phyloP scores from a whole-genome alignment of 2,113 vertebrate species.

The Dermatemys mawii region DNA sequence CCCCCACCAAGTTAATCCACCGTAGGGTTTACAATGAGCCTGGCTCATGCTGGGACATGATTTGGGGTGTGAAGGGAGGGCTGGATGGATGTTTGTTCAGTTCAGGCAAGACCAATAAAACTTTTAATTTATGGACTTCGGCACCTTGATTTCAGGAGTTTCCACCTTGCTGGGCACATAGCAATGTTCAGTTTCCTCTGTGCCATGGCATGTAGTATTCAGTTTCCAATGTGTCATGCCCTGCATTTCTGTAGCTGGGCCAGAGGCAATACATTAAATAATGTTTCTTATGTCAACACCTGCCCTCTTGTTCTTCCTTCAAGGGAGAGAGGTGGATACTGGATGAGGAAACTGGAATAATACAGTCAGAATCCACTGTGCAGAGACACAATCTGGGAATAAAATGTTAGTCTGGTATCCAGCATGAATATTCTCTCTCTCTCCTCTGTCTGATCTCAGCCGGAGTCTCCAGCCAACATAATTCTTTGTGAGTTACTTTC shows the following conservation, averaged over 20 bases:
- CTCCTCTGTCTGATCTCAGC: background rate
- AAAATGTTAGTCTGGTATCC: background rate
- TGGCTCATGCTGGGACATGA: accelerated
- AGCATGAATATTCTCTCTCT: conserved; percentile 20
- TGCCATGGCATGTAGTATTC: background rate
- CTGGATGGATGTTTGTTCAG: background rate
- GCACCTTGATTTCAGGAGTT: background rate
- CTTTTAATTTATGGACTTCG: background rate
- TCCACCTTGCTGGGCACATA: accelerated
- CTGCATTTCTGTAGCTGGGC: background rate
- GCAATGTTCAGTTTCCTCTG: background rate
- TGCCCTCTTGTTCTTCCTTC: background rate
- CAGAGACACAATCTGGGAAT: background rate
- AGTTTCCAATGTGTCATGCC: background rate
- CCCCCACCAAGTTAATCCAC: accelerated
- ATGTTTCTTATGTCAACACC: accelerated
- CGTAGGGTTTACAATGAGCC: background rate
- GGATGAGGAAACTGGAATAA: background rate
- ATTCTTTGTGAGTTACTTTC: conserved; percentile 77
- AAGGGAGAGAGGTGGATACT: background rate
- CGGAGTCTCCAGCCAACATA: conserved; percentile 65
- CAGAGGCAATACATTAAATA: background rate
- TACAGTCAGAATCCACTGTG: background rate
- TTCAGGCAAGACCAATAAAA: background rate
- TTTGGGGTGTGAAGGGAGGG: background rate